A percentile compares a stretch with the other conserved stretches of the same genome.
These are phyloP conservation scores for Saccopteryx bilineata DNA, from an alignment of 2,113 vertebrate genomes.

Conservation along the genomic window DNA sequence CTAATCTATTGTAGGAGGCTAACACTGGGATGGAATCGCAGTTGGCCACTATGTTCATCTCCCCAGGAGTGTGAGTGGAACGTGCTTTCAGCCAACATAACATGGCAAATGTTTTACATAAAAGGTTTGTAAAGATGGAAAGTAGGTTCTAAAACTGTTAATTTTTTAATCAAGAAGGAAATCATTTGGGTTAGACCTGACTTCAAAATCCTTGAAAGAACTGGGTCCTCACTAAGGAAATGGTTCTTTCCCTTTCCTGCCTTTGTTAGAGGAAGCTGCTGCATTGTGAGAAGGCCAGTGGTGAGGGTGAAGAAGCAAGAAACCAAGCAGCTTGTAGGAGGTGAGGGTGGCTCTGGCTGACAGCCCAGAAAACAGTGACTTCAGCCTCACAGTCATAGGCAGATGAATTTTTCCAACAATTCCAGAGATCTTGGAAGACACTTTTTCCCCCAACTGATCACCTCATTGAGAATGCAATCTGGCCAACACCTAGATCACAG, in stretches of 20 bases:
- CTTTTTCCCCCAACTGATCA: background rate
- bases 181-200: background rate
- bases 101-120: background rate
- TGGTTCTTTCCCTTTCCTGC: background rate
- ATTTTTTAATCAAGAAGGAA: background rate
- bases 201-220: background rate
- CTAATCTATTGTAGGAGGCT: background rate
- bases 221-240: rapidly evolving
- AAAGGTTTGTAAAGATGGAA: background rate
- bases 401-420: background rate
- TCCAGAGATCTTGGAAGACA: background rate
- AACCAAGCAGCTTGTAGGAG: background rate
- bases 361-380: background rate
- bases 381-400: background rate
- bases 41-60: background rate
- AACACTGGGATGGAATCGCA: background rate
- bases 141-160: background rate
- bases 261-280: background rate
- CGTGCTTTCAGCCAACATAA: background rate
- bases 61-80: background rate
- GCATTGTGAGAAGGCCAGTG: background rate
- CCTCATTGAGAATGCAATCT: background rate
- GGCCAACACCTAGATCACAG: background rate
- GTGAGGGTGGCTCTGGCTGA: background rate
- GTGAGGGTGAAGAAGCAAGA: background rate